phyloP scores from a whole-genome alignment of 2,888 invertebrate species.

The Cordylochernes scorpioides region DNA sequence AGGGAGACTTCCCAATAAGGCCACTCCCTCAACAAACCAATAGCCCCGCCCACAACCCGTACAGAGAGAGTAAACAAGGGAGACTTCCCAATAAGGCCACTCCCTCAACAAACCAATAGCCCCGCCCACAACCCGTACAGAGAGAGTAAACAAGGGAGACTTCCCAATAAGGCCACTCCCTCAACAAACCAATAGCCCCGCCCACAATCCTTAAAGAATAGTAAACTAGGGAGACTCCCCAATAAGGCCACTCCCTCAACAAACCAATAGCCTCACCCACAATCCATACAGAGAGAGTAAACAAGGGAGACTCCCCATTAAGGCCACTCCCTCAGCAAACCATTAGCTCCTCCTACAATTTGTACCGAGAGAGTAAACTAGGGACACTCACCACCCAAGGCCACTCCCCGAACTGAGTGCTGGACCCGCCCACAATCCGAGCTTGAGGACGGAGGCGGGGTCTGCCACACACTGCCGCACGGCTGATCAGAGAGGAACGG shows the following conservation, averaged over 20 bases:
- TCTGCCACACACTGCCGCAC: slow-evolving; percentile 12
- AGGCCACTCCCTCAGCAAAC: slow-evolving; percentile 17
- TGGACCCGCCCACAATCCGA: slow-evolving; percentile 17
- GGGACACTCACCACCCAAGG: slow-evolving; percentile 17
- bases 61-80: no score
- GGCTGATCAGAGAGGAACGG: not conserved
- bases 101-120: no score
- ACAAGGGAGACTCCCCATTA: slow-evolving; percentile 16
- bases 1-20: not conserved
- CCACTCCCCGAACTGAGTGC: slow-evolving; percentile 16
- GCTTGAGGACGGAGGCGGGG: slow-evolving; percentile 12
- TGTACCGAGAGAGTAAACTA: no score
- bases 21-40: no score
- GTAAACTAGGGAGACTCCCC: slow-evolving; percentile 13
- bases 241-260: slow-evolving; percentile 18
- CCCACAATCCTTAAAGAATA: no score
- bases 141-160: no score
- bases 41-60: no score
- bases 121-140: no score
- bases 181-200: no score
- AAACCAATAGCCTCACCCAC: slow-evolving; percentile 16
- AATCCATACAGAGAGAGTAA: no score
- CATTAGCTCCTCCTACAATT: slow-evolving; percentile 16
- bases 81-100: not conserved
- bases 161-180: not conserved